phyloP scores from a whole-genome alignment of 1,140 invertebrate genomes.

The Drosophila auraria region DNA sequence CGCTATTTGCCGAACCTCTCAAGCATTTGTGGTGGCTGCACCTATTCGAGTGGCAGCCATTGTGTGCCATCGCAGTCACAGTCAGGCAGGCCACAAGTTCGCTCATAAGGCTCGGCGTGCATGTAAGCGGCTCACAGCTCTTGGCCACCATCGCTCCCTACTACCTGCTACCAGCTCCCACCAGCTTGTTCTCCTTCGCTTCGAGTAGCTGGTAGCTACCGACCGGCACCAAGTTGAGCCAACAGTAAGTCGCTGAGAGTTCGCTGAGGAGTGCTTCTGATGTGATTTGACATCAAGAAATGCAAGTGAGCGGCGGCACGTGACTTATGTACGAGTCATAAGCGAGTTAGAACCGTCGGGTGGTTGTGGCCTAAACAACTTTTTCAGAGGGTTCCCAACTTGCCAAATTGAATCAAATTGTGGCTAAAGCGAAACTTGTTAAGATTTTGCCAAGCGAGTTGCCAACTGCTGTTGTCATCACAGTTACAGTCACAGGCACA shows the following conservation, averaged over 20 bases:
- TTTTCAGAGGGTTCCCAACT: slow-evolving; percentile 40
- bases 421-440: slow-evolving; percentile 72
- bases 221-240: slow-evolving; percentile 3
- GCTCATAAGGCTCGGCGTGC: slow-evolving; percentile 53
- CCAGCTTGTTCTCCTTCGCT: background rate
- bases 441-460: slow-evolving; percentile 64
- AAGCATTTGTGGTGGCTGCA: background rate
- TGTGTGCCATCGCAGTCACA: slow-evolving; percentile 10
- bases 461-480: slow-evolving; percentile 48
- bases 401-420: slow-evolving; percentile 80
- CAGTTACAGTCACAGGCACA: slow-evolving; percentile 11
- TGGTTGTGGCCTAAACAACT: slow-evolving; percentile 62
- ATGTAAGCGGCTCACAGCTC: slow-evolving; percentile 35
- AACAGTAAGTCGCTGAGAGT: slow-evolving; percentile 31
- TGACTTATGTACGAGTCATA: slow-evolving; percentile 72
- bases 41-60: slow-evolving; percentile 25
- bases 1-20: background rate
- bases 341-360: slow-evolving; percentile 56
- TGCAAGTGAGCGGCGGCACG: slow-evolving; percentile 54
- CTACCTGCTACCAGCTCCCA: background rate
- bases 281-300: slow-evolving; percentile 69
- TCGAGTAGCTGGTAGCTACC: slow-evolving; percentile 2
- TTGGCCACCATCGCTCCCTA: background rate
- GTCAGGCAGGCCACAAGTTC: slow-evolving; percentile 25
- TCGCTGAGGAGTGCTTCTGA: slow-evolving; percentile 59